Conservation (phyloP, 2,113 vertebrate species). For the Mustela lutreola region DNA sequence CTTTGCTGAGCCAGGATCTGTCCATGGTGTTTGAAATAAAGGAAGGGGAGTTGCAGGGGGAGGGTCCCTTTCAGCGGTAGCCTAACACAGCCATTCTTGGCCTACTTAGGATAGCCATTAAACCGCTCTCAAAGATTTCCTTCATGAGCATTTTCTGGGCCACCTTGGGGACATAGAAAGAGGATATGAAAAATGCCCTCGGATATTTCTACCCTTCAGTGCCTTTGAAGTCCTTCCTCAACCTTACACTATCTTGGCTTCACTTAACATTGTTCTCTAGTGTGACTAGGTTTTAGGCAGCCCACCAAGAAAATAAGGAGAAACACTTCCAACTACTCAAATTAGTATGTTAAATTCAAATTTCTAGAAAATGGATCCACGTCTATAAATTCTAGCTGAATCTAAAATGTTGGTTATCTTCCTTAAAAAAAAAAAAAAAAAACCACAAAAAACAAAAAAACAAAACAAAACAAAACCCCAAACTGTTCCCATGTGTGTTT, state of each 20-base stretch:
- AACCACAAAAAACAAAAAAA: background rate
- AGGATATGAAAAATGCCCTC: background rate
- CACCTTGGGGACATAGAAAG: background rate
- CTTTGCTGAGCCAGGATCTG: background rate
- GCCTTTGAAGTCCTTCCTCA: background rate
- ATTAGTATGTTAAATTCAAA: background rate
- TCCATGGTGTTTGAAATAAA: background rate
- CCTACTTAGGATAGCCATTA: background rate
- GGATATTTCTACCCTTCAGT: background rate
- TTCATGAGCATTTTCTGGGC: conserved; percentile 2
- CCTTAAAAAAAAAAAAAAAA: background rate
- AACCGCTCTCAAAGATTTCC: background rate
- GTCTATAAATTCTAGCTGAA: background rate
- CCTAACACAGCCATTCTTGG: background rate
- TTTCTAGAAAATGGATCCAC: conserved; percentile 29
- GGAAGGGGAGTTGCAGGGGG: background rate
- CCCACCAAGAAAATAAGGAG: conserved; percentile 25
- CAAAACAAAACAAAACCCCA: background rate
- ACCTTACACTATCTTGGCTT: background rate
- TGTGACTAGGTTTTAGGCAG: background rate
- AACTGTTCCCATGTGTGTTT: background rate
- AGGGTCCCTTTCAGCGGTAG: background rate
- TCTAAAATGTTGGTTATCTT: conserved; percentile 34
- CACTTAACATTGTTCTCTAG: background rate
- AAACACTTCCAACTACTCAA: conserved; percentile 28